A percentile compares a stretch with the other conserved stretches of the same genome.
These are phyloP conservation scores for Noctuana brunneofusca DNA, from an alignment of 2,888 invertebrate genomes.

Conservation along the genomic window DNA sequence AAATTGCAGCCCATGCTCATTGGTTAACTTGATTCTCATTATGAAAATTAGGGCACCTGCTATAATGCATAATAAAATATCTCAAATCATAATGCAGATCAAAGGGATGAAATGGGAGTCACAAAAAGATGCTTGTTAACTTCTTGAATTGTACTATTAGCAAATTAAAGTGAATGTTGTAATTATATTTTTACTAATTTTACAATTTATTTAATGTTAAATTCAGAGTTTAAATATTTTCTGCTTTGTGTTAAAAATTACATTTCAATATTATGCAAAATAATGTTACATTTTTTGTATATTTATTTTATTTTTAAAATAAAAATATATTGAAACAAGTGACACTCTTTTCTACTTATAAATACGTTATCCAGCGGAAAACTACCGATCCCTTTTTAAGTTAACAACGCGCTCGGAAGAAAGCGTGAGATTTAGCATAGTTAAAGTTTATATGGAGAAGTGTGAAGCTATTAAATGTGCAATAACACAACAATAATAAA, in stretches of 20 bases:
- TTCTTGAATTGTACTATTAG: background rate
- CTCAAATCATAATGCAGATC: background rate
- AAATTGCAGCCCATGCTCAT: conserved; percentile 84
- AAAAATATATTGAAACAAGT: background rate
- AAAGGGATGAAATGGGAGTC: background rate
- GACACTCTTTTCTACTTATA: too few relatives aligned
- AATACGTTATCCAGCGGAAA: too few relatives aligned
- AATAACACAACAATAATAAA: too few relatives aligned
- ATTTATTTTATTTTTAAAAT: conserved; percentile 30
- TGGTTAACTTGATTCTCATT: conserved; percentile 50
- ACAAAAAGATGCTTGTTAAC: background rate
- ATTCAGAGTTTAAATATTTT: background rate
- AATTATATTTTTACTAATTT: background rate
- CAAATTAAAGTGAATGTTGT: conserved; percentile 1
- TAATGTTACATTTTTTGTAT: conserved; percentile 22
- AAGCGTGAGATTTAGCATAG: too few relatives aligned
- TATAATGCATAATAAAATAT: background rate
- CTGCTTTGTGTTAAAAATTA: background rate
- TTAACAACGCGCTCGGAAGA: too few relatives aligned
- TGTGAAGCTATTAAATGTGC: too few relatives aligned
- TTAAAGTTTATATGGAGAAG: too few relatives aligned
- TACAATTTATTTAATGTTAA: background rate
- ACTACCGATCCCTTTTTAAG: too few relatives aligned
- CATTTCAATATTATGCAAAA: background rate
- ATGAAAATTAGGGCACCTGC: background rate